A percentile compares a stretch with the other conserved stretches of the same genome.
Evolutionary conservation across 2,797 vertebrate genomes (phyloP).

Genomic region (Poecilia picta): DNA sequence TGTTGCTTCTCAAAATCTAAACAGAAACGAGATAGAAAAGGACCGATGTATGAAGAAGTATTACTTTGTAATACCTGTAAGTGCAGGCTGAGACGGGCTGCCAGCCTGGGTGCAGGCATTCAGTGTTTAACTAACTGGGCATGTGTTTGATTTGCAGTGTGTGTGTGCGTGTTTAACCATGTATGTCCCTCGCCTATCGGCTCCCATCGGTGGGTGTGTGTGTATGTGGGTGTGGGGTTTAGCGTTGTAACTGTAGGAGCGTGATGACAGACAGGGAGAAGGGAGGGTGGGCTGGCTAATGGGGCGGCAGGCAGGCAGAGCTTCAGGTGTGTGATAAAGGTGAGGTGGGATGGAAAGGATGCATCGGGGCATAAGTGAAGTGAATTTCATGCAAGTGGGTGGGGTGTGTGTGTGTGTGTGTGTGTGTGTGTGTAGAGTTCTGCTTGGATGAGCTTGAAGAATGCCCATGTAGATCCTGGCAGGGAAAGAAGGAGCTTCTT

Average conservation of each 20-base stretch:
- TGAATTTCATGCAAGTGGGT: constrained; percentile 42
- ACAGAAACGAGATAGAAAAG: constrained; percentile 5
- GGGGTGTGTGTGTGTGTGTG: constrained; percentile 16
- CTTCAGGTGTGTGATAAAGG: constrained; percentile 76
- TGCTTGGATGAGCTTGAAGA: constrained; percentile 82
- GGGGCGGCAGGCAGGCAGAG: constrained; percentile 52
- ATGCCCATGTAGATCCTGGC: constrained; percentile 73
- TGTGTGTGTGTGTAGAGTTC: constrained; percentile 61
- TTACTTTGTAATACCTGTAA: constrained; percentile 43
- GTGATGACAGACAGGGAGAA: constrained; percentile 65
- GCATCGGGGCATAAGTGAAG: constrained; percentile 40
- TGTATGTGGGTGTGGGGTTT: constrained; percentile 27
- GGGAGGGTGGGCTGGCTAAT: constrained; percentile 45
- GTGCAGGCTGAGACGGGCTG: constrained; percentile 45
- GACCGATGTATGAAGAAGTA: constrained; percentile 19
- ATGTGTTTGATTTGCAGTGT: constrained; percentile 41
- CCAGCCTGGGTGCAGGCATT: constrained; percentile 12
- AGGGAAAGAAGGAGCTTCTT: constrained; percentile 68
- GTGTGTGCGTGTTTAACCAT: constrained; percentile 41
- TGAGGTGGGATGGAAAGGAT: constrained; percentile 36
- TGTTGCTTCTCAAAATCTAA: constrained; percentile 12
- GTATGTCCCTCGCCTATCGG: constrained; percentile 57
- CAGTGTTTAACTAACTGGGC: constrained; percentile 52
- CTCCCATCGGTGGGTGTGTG: constrained; percentile 47
- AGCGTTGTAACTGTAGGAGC: constrained; percentile 67